Conservation (phyloP, 2,113 vertebrate genomes). For the Andinoacara biseriatus region DNA sequence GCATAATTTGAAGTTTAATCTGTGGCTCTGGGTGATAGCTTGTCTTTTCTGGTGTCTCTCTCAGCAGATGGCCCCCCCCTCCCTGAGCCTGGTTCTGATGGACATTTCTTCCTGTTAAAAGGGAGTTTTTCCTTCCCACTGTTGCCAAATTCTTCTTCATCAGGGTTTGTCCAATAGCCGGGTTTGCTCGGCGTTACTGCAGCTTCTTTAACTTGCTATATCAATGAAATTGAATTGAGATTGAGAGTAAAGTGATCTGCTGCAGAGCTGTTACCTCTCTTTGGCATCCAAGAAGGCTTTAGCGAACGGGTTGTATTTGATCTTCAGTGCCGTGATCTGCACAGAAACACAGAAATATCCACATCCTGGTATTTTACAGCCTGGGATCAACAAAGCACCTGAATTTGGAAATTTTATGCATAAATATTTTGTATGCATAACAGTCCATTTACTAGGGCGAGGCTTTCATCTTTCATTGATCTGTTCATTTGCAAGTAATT, state of each 20-base stretch:
- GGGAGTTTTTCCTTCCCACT: no score
- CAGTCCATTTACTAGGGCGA: neutral
- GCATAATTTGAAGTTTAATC: no score
- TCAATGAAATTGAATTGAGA: no score
- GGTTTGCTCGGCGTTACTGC: no score
- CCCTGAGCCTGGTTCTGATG: no score
- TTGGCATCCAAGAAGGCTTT: constrained; percentile 98
- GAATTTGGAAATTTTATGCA: neutral
- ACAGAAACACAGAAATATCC: constrained; percentile 8
- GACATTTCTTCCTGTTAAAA: no score
- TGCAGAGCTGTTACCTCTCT: constrained; percentile 84
- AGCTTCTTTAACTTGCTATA: no score
- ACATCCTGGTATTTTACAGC: neutral
- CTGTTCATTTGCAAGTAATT: neutral
- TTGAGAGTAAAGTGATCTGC: neutral
- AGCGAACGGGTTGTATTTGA: constrained; percentile 98
- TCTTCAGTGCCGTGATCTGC: constrained; percentile 98
- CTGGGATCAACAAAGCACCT: neutral
- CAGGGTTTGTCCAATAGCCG: no score
- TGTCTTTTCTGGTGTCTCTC: no score
- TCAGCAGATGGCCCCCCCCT: no score
- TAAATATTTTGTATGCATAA: neutral
- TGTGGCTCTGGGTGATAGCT: no score
- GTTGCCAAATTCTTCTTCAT: no score
- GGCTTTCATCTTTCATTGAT: neutral